A percentile compares a stretch with the other conserved stretches of the same genome.
phyloP scores from a whole-genome alignment of 2,113 vertebrate genomes.

The Toxotes chatareus region DNA sequence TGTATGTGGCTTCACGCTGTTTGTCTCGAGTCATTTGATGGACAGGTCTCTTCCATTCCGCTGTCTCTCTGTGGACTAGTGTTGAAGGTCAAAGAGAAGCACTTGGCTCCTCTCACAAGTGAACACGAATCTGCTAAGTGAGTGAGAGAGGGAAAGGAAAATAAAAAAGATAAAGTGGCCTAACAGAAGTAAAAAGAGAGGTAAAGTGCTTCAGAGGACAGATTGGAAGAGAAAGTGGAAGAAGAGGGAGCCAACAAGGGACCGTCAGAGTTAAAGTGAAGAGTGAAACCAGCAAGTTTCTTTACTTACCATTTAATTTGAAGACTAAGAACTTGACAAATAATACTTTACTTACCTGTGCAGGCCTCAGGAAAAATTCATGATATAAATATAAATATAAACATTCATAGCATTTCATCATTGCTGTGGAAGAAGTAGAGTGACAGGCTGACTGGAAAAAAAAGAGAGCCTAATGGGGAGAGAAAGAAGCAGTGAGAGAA shows the following conservation, averaged over 20 bases:
- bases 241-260: neutral
- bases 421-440: neutral
- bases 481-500: constrained; percentile 19
- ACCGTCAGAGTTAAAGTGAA: neutral
- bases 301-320: neutral
- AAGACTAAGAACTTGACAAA: neutral
- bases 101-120: constrained; percentile 40
- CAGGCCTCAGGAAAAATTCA: neutral
- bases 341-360: neutral
- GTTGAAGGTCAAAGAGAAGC: constrained; percentile 67
- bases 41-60: constrained; percentile 38
- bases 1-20: constrained; percentile 5
- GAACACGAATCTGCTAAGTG: constrained; percentile 35
- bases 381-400: neutral
- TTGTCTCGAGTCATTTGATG: constrained; percentile 37
- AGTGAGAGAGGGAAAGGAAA: constrained; percentile 31
- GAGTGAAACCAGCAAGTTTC: neutral
- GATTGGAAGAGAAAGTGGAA: constrained; percentile 10
- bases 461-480: neutral
- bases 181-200: constrained; percentile 20
- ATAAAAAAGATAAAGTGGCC: constrained; percentile 39
- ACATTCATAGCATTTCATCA: constrained; percentile 9
- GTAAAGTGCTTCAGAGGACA: neutral
- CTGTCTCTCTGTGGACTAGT: constrained; percentile 47
- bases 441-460: neutral